These are phyloP conservation scores for Serripes groenlandicus DNA, from an alignment of 2,888 invertebrate species.

Conservation along the genomic window DNA sequence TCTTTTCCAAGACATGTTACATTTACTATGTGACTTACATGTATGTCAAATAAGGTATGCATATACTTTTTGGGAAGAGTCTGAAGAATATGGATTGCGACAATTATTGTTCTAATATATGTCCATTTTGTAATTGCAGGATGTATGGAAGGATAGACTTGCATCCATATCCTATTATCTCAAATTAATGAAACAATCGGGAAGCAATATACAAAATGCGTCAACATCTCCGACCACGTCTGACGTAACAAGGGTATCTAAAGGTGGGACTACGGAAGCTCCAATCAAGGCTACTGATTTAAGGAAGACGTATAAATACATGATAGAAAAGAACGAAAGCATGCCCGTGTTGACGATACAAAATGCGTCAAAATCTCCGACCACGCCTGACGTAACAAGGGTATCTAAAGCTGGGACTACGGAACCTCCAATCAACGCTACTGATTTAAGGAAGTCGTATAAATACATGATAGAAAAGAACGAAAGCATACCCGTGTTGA, in stretches of 20 bases:
- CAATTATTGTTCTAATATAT: too few relatives aligned
- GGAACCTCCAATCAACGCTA: not conserved
- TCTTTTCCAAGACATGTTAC: too few relatives aligned
- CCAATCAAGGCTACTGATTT: too few relatives aligned
- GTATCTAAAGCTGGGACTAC: not conserved
- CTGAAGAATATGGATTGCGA: too few relatives aligned
- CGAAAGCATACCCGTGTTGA: conserved; percentile 66
- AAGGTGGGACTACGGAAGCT: too few relatives aligned
- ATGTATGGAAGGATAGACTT: conserved; percentile 61
- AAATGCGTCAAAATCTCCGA: not conserved
- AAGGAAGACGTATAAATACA: too few relatives aligned
- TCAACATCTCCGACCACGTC: conserved; percentile 5
- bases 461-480: conserved; percentile 41
- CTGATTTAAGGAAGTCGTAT: conserved; percentile 14
- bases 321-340: too few relatives aligned
- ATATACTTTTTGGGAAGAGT: too few relatives aligned
- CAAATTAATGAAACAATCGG: conserved; percentile 56
- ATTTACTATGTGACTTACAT: too few relatives aligned
- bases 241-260: too few relatives aligned
- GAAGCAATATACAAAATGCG: conserved; percentile 38
- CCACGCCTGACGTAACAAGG: not conserved
- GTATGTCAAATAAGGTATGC: too few relatives aligned
- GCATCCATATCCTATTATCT: conserved; percentile 64
- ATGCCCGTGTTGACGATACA: too few relatives aligned
- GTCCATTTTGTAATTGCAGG: conserved; percentile 31